Base-by-base conservation (phyloP, 2,113 vertebrate genomes). In the Aldabrachelys gigantea region DNA sequence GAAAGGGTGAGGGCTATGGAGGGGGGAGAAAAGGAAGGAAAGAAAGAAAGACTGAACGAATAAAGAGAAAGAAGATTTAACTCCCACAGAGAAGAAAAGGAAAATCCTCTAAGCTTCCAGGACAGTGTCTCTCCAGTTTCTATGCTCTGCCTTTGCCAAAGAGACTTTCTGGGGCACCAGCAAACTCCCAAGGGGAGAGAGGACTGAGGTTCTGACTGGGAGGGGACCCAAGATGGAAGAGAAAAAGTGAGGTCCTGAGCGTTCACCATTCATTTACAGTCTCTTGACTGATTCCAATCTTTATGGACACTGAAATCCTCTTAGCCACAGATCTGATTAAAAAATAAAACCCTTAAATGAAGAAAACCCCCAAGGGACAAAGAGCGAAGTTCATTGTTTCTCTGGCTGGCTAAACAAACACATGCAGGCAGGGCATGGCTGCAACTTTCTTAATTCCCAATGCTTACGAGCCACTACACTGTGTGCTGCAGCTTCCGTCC, bases 251-350 rank as follows among this genome's bases (percentile, higher is more conserved):
- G 82, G 49, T 27, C 87, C 87, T 80, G 21, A 0, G 0, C 83
- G 84, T 59, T 86, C 79, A 3, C 59, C 24, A 75, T 16, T 27
- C 5, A 72, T 41, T 59, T 80, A 1, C 82, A 50, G 56, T 88
- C 79, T 80, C 88, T 7, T 7, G 3, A 19, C 2, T 88, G 96
- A 75, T 92, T 95, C 95, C 85, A 50, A 54, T 54, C 85, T 83
- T 21, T 8, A 17, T 0, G 0, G 88, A 89, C 69, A n/a, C 47
- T 47, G 47, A 82, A 82, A 78, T 80, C n/a, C 17, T 89, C 91
- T 96, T 52, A 88, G 59, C 75, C 21, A 25, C 57, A 81, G 86
- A 94, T 86, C 65, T 72, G 92, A 92, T 95, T 90, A 96, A 69
- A 84, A 72, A 76, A 5, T 82, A 56, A 96, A 96, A 14, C 89